A percentile compares a stretch with the other conserved stretches of the same genome.
Conservation (phyloP, 2,113 vertebrate species). For the Octodon degus region DNA sequence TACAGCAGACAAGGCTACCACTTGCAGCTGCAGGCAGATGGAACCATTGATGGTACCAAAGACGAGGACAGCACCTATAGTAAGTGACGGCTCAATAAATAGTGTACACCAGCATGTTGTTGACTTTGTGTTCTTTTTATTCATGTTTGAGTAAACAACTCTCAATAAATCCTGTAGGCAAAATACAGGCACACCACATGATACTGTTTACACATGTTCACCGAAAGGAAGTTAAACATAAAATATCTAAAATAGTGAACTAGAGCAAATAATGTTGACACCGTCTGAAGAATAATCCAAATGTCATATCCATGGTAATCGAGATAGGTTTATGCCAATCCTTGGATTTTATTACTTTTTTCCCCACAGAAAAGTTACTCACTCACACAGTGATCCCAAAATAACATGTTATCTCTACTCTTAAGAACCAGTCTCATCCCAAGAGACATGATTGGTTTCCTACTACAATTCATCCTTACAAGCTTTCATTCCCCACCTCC, state of each 20-base stretch:
- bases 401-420: constrained; percentile 83
- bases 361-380: constrained; percentile 85
- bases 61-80: constrained; percentile 98
- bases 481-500: constrained; percentile 11
- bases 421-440: constrained; percentile 78
- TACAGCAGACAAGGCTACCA: constrained; percentile 99
- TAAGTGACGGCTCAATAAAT: constrained; percentile 87
- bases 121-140: constrained; percentile 41
- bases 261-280: constrained; percentile 82
- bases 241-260: constrained; percentile 77
- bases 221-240: constrained; percentile 64
- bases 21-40: constrained; percentile 99
- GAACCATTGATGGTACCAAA: constrained; percentile 99
- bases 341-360: constrained; percentile 86
- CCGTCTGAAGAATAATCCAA: constrained; percentile 83
- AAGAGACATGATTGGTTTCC: constrained; percentile 53
- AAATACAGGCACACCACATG: neutral
- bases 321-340: constrained; percentile 82
- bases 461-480: constrained; percentile 64
- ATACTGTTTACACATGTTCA: constrained; percentile 17
- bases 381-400: constrained; percentile 83
- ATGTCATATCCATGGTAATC: constrained; percentile 89
- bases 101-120: constrained; percentile 55
- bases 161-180: constrained; percentile 46
- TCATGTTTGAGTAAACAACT: neutral